These are phyloP conservation scores for Nebria brevicollis DNA, from an alignment of 2,888 invertebrate genomes.

Conservation along the genomic window DNA sequence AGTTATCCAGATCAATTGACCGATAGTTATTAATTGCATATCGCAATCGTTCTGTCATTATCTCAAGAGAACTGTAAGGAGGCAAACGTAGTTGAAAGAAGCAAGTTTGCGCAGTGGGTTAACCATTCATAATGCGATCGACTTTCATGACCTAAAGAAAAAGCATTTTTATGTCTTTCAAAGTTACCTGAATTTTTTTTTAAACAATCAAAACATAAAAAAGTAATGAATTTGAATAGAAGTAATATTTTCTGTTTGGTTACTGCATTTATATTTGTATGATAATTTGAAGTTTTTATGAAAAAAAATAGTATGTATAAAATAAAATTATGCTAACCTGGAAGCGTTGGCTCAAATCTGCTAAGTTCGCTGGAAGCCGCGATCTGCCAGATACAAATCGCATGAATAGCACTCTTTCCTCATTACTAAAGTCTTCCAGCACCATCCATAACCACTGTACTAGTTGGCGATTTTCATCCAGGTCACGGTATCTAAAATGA, in stretches of 20 bases:
- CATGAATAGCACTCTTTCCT: slow-evolving; percentile 72
- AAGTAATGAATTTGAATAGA: no score
- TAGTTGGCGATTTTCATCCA: slow-evolving; percentile 70
- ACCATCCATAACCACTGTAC: slow-evolving; percentile 74
- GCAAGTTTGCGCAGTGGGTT: slow-evolving; percentile 73
- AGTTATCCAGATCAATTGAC: slow-evolving; percentile 76
- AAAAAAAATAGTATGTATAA: background rate
- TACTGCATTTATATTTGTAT: no score
- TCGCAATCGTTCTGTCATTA: slow-evolving; percentile 70
- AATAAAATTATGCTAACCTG: slow-evolving; percentile 62
- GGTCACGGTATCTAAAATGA: slow-evolving; percentile 68
- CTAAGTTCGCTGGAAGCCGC: slow-evolving; percentile 71
- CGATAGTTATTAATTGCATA: slow-evolving; percentile 75
- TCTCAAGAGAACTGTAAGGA: slow-evolving; percentile 68
- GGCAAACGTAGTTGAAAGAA: slow-evolving; percentile 73
- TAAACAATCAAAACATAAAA: no score
- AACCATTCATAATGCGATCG: slow-evolving; percentile 67
- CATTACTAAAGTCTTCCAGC: slow-evolving; percentile 70
- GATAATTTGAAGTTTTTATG: background rate
- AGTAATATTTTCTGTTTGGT: no score
- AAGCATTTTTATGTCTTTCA: no score
- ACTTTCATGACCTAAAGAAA: slow-evolving; percentile 66
- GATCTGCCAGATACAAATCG: slow-evolving; percentile 74
- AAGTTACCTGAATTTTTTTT: no score
- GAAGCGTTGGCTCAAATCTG: slow-evolving; percentile 73